A percentile compares a stretch with the other conserved stretches of the same genome.
Conservation (phyloP, 1,140 invertebrate genomes). For the Cotesia vestalis region DNA sequence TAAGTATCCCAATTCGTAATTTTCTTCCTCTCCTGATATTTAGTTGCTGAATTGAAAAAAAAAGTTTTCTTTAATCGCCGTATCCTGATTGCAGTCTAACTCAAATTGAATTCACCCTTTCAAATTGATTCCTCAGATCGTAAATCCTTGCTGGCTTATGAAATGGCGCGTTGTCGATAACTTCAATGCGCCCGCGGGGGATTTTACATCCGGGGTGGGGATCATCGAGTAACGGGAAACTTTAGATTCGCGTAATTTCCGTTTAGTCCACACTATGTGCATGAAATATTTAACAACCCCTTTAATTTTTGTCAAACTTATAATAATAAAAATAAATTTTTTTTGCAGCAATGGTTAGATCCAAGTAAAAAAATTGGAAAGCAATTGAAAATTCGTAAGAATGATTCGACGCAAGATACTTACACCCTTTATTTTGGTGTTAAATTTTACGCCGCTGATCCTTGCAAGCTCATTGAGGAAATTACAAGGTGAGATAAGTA, state of each 20-base stretch:
- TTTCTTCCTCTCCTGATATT: neutral
- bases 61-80: neutral
- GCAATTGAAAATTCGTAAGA: conserved; percentile 78
- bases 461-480: conserved; percentile 93
- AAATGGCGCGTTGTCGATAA: conserved; percentile 34
- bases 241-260: conserved; percentile 57
- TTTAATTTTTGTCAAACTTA: neutral
- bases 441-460: conserved; percentile 98
- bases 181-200: conserved; percentile 12
- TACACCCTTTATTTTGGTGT: conserved; percentile 97
- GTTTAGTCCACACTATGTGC: conserved; percentile 32
- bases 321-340: conserved; percentile 12
- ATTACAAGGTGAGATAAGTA: conserved; percentile 81
- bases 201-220: conserved; percentile 44
- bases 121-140: conserved; percentile 42
- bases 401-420: conserved; percentile 71
- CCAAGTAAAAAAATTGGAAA: conserved; percentile 82
- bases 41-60: conserved; percentile 2
- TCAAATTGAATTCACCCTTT: conserved; percentile 44
- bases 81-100: conserved; percentile 24
- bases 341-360: conserved; percentile 86
- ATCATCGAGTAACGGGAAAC: conserved; percentile 59
- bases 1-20: too few species aligned
- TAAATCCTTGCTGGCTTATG: conserved; percentile 37
- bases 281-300: neutral